phyloP scores from a whole-genome alignment of 92 coral and sea anemone genomes.

The Parazoanthus atlanticus region DNA sequence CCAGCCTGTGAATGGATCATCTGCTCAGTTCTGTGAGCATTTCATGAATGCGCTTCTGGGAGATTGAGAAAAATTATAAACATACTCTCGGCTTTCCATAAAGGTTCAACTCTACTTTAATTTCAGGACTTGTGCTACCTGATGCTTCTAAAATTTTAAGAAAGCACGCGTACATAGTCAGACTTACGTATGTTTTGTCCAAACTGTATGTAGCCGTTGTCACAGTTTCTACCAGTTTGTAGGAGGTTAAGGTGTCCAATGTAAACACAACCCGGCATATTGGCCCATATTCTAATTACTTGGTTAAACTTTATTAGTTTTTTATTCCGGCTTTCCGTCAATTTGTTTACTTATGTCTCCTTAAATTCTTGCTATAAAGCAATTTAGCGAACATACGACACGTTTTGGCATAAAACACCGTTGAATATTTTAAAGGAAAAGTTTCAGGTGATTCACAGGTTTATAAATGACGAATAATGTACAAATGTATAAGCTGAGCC shows the following conservation, averaged over 20 bases:
- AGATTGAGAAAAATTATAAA: not conserved
- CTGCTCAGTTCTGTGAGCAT: not conserved
- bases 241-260: constrained; percentile 58
- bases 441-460: constrained; percentile 31
- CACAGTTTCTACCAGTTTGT: constrained; percentile 29
- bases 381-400: constrained; percentile 36
- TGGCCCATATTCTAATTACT: constrained; percentile 84
- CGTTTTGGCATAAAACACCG: constrained; percentile 14
- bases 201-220: constrained; percentile 3
- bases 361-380: constrained; percentile 44
- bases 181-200: not conserved
- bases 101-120: not conserved
- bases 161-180: not conserved
- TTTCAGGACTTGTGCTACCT: not conserved
- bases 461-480: not conserved
- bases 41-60: not conserved
- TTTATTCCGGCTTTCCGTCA: constrained; percentile 81
- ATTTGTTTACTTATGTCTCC: constrained; percentile 61
- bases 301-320: constrained; percentile 87
- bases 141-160: not conserved
- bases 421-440: constrained; percentile 11
- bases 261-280: constrained; percentile 75
- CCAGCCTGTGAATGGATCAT: constrained; percentile 1
- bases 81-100: not conserved
- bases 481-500: not conserved